Percentiles rank a stretch among this genome's conserved stretches.
Conservation (phyloP, 2,113 vertebrate genomes). For the Callithrix jacchus region DNA sequence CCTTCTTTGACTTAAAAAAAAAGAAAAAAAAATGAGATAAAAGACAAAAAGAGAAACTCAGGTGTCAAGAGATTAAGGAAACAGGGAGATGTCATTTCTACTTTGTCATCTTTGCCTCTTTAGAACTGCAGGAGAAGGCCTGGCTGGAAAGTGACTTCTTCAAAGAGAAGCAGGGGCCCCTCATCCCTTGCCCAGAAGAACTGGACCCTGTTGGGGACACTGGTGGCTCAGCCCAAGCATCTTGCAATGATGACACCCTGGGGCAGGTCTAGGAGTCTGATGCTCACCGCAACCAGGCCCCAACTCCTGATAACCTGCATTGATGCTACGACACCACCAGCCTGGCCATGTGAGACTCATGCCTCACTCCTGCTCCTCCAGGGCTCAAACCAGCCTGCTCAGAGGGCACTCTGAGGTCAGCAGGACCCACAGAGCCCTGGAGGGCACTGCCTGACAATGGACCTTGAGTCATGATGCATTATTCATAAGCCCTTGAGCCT, state of each 20-base stretch:
- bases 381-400: not conserved
- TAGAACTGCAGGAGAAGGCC: not conserved
- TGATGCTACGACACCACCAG: not conserved
- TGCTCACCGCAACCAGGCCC: not conserved
- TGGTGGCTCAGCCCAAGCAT: not conserved
- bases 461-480: not conserved
- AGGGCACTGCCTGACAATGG: not conserved
- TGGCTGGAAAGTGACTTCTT: not conserved
- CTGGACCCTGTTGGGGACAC: too few relatives aligned
- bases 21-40: not conserved
- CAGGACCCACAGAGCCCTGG: not conserved
- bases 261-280: not conserved
- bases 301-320: rapidly evolving
- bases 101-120: not conserved
- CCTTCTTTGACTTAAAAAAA: not conserved
- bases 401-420: rapidly evolving
- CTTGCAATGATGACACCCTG: not conserved
- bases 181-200: not conserved
- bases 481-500: not conserved
- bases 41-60: not conserved
- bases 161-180: not conserved
- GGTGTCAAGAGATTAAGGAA: not conserved
- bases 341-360: not conserved
- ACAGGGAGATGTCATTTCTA: not conserved
- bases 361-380: not conserved